Percentiles rank a stretch among this genome's conserved stretches.
Evolutionary conservation across 1,140 invertebrate species (phyloP).

Genomic region (Rhyacophila brunnea): DNA sequence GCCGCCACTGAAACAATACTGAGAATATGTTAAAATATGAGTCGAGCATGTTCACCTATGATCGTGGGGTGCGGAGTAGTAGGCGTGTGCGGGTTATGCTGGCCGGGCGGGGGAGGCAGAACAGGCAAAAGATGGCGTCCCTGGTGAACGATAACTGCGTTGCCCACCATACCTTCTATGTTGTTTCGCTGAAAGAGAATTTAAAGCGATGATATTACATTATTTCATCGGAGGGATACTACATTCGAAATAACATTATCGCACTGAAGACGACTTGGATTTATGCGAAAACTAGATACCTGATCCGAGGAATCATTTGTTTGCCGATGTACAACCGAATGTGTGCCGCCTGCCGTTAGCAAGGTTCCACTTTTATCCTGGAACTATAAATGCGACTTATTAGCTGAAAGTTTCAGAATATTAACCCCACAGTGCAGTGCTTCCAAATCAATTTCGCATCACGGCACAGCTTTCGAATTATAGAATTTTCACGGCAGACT

Average conservation of each 20-base stretch:
- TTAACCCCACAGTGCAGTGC: no score
- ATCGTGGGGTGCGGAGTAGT: conserved; percentile 44
- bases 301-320: conserved; percentile 28
- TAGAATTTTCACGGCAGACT: no score
- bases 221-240: background rate
- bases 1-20: no score
- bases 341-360: conserved; percentile 16
- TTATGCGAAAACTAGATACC: no score
- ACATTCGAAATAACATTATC: background rate
- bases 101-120: conserved; percentile 50
- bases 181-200: conserved; percentile 20
- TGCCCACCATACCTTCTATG: conserved; percentile 35
- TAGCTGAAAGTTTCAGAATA: no score
- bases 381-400: conserved; percentile 30
- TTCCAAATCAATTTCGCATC: no score
- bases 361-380: conserved; percentile 29
- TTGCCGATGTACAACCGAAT: conserved; percentile 15
- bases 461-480: no score
- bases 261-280: background rate
- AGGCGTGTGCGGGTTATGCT: conserved; percentile 36
- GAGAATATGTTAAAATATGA: background rate
- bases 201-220: background rate
- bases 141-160: conserved; percentile 69
- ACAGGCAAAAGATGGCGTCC: conserved; percentile 69
- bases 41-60: conserved; percentile 48